These are phyloP conservation scores for Drosophila repletoides DNA, from an alignment of 1,140 invertebrate genomes.

Conservation along the genomic window DNA sequence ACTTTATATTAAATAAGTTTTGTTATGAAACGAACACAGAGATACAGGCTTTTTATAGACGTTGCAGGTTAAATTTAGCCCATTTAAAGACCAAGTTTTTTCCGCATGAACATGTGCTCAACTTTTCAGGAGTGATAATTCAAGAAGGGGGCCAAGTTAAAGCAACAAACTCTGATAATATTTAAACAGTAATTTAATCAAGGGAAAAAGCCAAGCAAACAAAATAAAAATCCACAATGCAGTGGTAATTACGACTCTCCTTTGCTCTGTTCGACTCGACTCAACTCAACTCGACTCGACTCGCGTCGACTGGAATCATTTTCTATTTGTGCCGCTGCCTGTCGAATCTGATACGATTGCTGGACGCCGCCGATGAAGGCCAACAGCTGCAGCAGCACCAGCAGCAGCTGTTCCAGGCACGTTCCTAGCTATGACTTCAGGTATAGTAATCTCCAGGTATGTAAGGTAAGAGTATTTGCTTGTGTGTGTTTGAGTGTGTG, in stretches of 20 bases:
- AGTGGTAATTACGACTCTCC: constrained; percentile 77
- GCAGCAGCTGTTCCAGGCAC: constrained; percentile 37
- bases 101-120: constrained; percentile 14
- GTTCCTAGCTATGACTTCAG: constrained; percentile 17
- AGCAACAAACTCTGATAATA: constrained; percentile 57
- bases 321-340: constrained; percentile 5
- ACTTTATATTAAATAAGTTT: too few species aligned
- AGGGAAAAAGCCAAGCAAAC: constrained; percentile 7
- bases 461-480: too few species aligned
- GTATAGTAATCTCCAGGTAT: too few species aligned
- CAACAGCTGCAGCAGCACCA: constrained; percentile 35
- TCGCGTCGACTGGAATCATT: constrained; percentile 1
- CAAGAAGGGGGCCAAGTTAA: background rate
- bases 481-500: background rate
- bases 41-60: too few species aligned
- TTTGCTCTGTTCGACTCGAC: constrained; percentile 21
- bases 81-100: too few species aligned
- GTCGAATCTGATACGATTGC: constrained; percentile 48
- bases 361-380: constrained; percentile 38
- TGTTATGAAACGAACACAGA: too few species aligned
- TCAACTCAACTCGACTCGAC: constrained; percentile 25
- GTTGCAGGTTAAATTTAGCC: too few species aligned
- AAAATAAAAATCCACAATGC: constrained; percentile 64
- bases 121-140: background rate
- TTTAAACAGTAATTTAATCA: constrained; percentile 73